Base-by-base conservation (phyloP, 2,797 vertebrate genomes). In the Rhincodon typus region DNA sequence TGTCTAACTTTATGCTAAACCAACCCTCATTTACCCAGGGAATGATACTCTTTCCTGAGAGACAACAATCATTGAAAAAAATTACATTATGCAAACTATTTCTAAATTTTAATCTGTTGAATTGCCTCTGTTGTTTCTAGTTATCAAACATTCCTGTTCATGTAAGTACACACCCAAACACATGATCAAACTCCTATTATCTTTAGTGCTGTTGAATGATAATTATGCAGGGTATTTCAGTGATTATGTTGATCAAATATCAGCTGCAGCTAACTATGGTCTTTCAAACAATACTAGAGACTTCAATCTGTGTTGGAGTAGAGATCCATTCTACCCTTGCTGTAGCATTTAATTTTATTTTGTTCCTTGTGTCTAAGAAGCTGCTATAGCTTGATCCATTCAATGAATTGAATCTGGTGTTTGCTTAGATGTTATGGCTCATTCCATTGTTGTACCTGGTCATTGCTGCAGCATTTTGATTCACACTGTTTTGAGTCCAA, bases 201-300 rank as follows among this genome's bases (percentile, higher is more conserved):
- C 27, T 88, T 57, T 15, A 88, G 25, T 88, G 86, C 53, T 88
- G 50, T 57, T 88, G 27, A 88, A 34, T 88, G 13, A 88, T 50
- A 6, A 88, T 88, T 57, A 88, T 50, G 30, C 27, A 57, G 25
- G 86, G 27, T 27, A 88, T 88, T 88, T 34, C 50, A 88, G 50
- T 57, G 50, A 57, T 88, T 88, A 88, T 30, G 86, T 88, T 88
- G 30, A 88, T 57, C 86, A 53, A 53, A 57, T 88, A 88, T 88
- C 46, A 88, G 50, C 50, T 88, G 86, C 86, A 88, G 12, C 53
- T 88, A 30, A 88, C 86, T 88, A 42, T 84, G 86, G 0, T 88
- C 10, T 88, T 53, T 88, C 86, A 17, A 88, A 88, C 86, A 57
- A 88, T 88, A 57, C 15, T 34, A 17, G 27, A 57, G 25, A 57